phyloP scores from a whole-genome alignment of 1,140 invertebrate genomes.

The Drosophila eugracilis region DNA sequence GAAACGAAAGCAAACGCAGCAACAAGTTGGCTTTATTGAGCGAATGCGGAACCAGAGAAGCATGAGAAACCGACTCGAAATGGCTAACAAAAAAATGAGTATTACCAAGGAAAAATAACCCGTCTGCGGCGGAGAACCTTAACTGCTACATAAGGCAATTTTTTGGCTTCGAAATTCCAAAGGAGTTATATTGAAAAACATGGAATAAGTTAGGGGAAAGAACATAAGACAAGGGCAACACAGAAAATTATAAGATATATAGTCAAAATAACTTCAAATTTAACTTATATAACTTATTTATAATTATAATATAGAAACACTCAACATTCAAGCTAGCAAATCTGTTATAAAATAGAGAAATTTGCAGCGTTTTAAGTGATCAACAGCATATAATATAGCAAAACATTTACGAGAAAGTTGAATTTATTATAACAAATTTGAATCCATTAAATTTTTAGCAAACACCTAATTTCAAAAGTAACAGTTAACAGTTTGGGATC shows the following conservation, averaged over 20 bases:
- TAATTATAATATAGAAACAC: background rate
- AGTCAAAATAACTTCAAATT: background rate
- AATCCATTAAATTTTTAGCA: constrained; percentile 6
- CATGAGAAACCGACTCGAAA: constrained; percentile 20
- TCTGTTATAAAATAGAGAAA: constrained; percentile 3
- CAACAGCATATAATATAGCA: background rate
- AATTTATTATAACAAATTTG: constrained; percentile 2
- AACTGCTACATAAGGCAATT: constrained; percentile 20
- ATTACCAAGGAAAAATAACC: constrained; percentile 22
- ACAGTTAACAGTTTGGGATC: background rate
- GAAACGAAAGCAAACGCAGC: constrained; percentile 40
- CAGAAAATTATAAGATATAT: background rate
- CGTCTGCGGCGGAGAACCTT: constrained; percentile 8
- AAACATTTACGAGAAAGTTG: constrained; percentile 5
- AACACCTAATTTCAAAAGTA: background rate
- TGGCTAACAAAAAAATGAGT: constrained; percentile 14
- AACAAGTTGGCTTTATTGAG: constrained; percentile 50
- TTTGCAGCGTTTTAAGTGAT: constrained; percentile 3
- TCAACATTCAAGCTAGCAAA: background rate
- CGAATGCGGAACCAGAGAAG: constrained; percentile 40
- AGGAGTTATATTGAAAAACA: background rate
- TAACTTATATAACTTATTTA: background rate
- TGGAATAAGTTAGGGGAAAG: background rate
- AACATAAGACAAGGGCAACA: background rate
- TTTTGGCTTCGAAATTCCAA: constrained; percentile 8